Conservation (phyloP, 2,888 invertebrate genomes). For the Cataglyphis livida region DNA sequence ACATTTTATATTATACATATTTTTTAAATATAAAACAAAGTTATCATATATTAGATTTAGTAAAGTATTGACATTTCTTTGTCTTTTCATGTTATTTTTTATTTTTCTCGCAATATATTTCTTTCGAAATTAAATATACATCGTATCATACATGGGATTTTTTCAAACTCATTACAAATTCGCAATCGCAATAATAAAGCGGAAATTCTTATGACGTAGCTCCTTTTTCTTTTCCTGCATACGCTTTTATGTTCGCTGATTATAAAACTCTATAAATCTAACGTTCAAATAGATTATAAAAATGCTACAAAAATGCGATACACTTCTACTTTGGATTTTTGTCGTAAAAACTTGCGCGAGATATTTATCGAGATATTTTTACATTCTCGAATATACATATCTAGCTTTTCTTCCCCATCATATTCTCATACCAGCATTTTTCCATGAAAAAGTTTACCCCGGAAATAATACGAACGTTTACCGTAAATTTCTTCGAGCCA, state of each 20-base stretch:
- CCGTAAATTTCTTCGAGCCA: constrained; percentile 52
- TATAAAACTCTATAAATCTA: background rate
- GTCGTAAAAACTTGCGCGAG: constrained; percentile 36
- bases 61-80: background rate
- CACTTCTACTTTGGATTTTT: background rate
- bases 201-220: too few relatives aligned
- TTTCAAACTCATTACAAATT: background rate
- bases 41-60: background rate
- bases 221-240: too few relatives aligned
- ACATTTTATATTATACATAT: background rate
- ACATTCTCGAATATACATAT: constrained; percentile 1
- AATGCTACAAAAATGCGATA: background rate
- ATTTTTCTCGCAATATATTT: background rate
- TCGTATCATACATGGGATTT: background rate
- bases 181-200: background rate
- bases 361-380: constrained; percentile 10
- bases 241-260: background rate
- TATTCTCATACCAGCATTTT: background rate
- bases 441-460: constrained; percentile 36
- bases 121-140: background rate
- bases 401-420: background rate
- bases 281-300: background rate
- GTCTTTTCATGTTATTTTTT: background rate
- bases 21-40: background rate
- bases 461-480: constrained; percentile 43